Evolutionary conservation across 1,140 invertebrate species (phyloP).

Genomic region (Drosophila suzukii): DNA sequence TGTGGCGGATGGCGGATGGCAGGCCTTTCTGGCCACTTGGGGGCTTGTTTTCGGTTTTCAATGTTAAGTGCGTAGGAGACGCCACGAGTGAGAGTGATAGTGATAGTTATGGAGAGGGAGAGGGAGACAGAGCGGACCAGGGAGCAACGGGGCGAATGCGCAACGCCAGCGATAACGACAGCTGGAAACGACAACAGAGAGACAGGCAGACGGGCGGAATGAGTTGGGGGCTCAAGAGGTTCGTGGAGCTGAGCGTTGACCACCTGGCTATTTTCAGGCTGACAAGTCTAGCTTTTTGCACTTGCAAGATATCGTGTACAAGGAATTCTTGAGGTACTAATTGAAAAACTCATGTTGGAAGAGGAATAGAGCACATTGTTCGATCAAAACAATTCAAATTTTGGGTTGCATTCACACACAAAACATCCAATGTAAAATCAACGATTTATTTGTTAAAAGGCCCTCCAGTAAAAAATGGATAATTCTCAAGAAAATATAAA

Average conservation of each 20-base stretch:
- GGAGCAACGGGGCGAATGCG: conserved; percentile 37
- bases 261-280: conserved; percentile 13
- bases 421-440: too few species aligned
- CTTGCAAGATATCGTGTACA: not conserved
- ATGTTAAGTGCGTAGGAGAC: conserved; percentile 74
- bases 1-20: conserved; percentile 24
- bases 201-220: conserved; percentile 9
- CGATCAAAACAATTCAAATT: too few species aligned
- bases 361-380: too few species aligned
- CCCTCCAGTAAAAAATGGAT: too few species aligned
- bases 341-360: too few species aligned
- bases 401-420: too few species aligned
- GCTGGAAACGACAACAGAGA: conserved; percentile 27
- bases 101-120: conserved; percentile 1
- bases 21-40: conserved; percentile 70
- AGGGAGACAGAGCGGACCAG: conserved; percentile 5
- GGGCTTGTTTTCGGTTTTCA: conserved; percentile 81
- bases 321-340: too few species aligned
- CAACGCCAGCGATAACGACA: conserved; percentile 45
- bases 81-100: conserved; percentile 37
- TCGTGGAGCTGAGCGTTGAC: conserved; percentile 27
- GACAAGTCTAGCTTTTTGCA: not conserved
- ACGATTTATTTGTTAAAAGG: too few species aligned
- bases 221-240: conserved; percentile 15
- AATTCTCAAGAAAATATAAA: too few species aligned